A percentile compares a stretch with the other conserved stretches of the same genome.
phyloP scores from a whole-genome alignment of 2,888 invertebrate genomes.

The Eilema depressum region DNA sequence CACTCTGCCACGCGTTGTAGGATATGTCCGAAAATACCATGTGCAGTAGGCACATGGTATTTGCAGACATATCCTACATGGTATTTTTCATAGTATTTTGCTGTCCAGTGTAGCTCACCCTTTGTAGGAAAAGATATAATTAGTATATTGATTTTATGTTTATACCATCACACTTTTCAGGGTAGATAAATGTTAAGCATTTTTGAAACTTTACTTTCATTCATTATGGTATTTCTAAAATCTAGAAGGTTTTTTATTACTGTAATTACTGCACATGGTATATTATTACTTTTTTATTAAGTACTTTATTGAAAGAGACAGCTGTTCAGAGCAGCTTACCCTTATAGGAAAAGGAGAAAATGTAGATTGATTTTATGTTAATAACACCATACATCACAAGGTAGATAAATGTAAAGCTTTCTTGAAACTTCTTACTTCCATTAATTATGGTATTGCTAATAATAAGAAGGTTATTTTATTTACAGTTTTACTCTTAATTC shows the following conservation, averaged over 20 bases:
- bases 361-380: neutral
- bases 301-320: too few species aligned
- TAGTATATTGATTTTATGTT: neutral
- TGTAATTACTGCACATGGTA: too few species aligned
- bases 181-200: neutral
- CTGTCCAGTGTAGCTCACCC: neutral
- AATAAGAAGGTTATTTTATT: too few species aligned
- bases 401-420: neutral
- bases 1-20: neutral
- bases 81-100: neutral
- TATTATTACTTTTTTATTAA: too few species aligned
- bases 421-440: neutral
- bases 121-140: neutral
- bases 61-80: neutral
- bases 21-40: neutral
- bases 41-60: neutral
- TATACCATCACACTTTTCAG: neutral
- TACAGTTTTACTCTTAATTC: too few species aligned
- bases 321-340: neutral
- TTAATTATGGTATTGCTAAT: too few species aligned
- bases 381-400: neutral
- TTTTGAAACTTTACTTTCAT: neutral
- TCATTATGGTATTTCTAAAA: too few species aligned
- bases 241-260: too few species aligned
- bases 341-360: neutral